phyloP scores from a whole-genome alignment of 2,888 invertebrate species.

The Leptinotarsa haldemani region DNA sequence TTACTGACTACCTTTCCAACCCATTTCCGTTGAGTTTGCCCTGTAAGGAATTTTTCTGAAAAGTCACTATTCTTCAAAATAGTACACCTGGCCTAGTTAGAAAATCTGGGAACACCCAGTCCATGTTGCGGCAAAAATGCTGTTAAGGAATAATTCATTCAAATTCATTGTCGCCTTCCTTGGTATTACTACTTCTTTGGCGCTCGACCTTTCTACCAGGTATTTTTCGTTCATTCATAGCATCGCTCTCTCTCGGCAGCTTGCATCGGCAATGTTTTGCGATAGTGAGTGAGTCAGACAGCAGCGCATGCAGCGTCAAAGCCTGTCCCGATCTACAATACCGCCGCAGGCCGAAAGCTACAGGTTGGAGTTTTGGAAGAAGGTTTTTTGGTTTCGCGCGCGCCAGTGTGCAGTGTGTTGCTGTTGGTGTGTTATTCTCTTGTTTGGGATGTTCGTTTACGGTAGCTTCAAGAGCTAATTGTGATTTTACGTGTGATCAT shows the following conservation, averaged over 20 bases:
- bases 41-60: too few relatives aligned
- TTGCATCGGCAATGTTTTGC: conserved; percentile 10
- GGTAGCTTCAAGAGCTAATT: neutral
- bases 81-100: too few relatives aligned
- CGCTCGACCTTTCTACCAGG: neutral
- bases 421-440: conserved; percentile 23
- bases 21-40: too few relatives aligned
- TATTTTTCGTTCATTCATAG: conserved; percentile 4
- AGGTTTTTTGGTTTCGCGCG: conserved; percentile 36
- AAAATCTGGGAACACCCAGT: too few relatives aligned
- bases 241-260: conserved; percentile 6
- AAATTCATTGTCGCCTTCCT: neutral
- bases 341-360: conserved; percentile 48
- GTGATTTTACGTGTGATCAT: conserved; percentile 1
- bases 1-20: too few relatives aligned
- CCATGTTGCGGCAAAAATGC: neutral
- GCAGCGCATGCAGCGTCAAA: conserved; percentile 4
- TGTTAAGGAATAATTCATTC: neutral
- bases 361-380: conserved; percentile 53
- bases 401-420: conserved; percentile 2
- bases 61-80: too few relatives aligned
- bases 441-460: conserved; percentile 18
- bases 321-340: neutral
- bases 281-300: conserved; percentile 14
- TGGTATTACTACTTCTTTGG: conserved; percentile 4